Base-by-base conservation (phyloP, 2,797 vertebrate genomes). In the Australoheros facetus region DNA sequence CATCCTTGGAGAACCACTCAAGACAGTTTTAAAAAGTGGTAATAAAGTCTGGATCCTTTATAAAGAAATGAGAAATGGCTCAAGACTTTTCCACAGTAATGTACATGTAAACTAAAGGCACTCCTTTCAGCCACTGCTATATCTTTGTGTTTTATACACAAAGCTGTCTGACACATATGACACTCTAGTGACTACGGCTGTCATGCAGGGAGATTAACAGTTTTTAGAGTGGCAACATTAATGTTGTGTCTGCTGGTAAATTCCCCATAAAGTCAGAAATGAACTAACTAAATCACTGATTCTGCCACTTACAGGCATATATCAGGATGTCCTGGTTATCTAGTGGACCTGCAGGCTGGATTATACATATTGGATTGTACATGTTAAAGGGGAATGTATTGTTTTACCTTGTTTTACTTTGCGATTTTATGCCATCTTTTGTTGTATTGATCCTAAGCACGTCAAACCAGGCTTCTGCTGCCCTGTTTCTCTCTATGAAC, bases 261-360 rank as follows among this genome's bases (percentile, higher is more conserved):
- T 82, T 87, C 14, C 23, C 75, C 60, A 56, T 79, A 71, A 87
- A 88, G 89, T 93, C 90, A 91, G 45, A 90, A 89, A 81, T 85
- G 57, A 92, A 88, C 71, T 78, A 79, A 74, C 75, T 82, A 82
- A 56, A 56, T 57, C 79, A 92, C 89, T 90, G 94, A 94, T 93
- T 89, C 62, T 82, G 78, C 90, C 77, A 71, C 66, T 74, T 81
- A 75, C n/a, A 69, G 71, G 59, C 84, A 71, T 64, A 51, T 37
- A 75, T 60, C 71, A 79, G 60, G 1, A 80, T 87, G 85, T 75
- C 87, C 51, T 89, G 78, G 79, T 81, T 91, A 73, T 83, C 60
- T 64, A 56, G 37, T 64, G 48, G 32, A 70, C 58, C 45, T 23
- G 70, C n/a, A 78, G 59, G 59, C 70, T 26, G 23, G 42, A 55